Conservation (phyloP, 2,888 invertebrate genomes). For the Eristalis arbustorum region DNA sequence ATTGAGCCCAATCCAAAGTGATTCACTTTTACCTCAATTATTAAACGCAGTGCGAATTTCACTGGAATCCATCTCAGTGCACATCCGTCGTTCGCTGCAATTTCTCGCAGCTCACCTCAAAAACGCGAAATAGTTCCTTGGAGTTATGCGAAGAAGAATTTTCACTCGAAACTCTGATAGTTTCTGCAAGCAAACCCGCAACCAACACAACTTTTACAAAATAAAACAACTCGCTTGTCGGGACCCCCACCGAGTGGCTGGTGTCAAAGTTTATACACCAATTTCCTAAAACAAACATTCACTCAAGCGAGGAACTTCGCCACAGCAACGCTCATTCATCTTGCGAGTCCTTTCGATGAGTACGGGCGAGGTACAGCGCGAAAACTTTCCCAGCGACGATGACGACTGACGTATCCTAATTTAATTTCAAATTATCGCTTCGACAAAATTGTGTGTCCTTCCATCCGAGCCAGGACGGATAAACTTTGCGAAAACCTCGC, state of each 20-base stretch:
- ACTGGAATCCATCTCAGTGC: not conserved
- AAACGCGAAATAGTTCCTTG: not conserved
- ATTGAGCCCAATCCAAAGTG: too few relatives aligned
- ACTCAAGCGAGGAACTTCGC: not conserved
- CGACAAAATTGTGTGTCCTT: constrained; percentile 28
- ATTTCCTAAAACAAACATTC: constrained; percentile 51
- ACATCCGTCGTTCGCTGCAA: not conserved
- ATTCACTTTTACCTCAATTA: too few relatives aligned
- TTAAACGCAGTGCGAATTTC: too few relatives aligned
- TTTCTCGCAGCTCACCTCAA: not conserved
- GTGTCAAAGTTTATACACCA: constrained; percentile 46
- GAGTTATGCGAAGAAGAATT: not conserved
- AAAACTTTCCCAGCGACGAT: constrained; percentile 35
- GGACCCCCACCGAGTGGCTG: not conserved
- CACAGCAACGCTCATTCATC: constrained; percentile 13
- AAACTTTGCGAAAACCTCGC: constrained; percentile 49
- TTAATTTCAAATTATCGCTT: constrained; percentile 66
- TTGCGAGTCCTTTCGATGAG: constrained; percentile 29
- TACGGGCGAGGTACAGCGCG: not conserved
- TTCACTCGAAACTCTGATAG: not conserved
- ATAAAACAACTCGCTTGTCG: not conserved
- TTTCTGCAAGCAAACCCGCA: not conserved
- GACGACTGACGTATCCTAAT: constrained; percentile 48
- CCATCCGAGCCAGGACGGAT: constrained; percentile 9
- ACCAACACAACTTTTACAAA: constrained; percentile 1